Conservation (phyloP, 2,888 invertebrate species). For the Pyralis farinalis region DNA sequence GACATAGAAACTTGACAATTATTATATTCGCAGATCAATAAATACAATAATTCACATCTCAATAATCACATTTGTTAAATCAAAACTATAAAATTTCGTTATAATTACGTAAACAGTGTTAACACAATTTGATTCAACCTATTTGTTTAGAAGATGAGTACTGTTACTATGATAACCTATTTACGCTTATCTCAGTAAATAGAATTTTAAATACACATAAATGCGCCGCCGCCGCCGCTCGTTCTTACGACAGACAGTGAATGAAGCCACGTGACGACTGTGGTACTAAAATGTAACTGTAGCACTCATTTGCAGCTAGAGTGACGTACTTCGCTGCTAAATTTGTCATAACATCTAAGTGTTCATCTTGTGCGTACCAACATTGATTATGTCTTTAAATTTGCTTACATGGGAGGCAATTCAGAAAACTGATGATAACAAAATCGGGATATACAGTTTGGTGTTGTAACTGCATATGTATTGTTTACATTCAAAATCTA, state of each 20-base stretch:
- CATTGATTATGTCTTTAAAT: no score
- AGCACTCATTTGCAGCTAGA: background rate
- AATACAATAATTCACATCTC: no score
- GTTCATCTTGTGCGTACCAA: background rate
- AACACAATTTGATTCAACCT: constrained; percentile 40
- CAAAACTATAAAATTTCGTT: no score
- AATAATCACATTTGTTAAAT: no score
- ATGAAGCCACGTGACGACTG: constrained; percentile 21
- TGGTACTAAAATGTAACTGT: background rate
- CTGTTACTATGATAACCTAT: constrained; percentile 59
- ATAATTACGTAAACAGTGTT: background rate
- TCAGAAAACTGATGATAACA: no score
- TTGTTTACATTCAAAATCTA: no score
- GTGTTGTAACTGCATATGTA: no score
- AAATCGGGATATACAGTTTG: no score
- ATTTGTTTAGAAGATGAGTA: constrained; percentile 57
- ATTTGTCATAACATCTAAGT: background rate
- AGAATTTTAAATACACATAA: constrained; percentile 46
- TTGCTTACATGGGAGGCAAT: no score
- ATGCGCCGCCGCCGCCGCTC: constrained; percentile 28
- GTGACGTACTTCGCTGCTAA: background rate
- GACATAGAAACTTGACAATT: no score
- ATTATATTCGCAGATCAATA: no score
- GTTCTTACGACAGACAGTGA: constrained; percentile 40
- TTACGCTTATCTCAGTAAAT: constrained; percentile 53